Conservation (phyloP, 2,113 vertebrate species). For the Jacana jacana region DNA sequence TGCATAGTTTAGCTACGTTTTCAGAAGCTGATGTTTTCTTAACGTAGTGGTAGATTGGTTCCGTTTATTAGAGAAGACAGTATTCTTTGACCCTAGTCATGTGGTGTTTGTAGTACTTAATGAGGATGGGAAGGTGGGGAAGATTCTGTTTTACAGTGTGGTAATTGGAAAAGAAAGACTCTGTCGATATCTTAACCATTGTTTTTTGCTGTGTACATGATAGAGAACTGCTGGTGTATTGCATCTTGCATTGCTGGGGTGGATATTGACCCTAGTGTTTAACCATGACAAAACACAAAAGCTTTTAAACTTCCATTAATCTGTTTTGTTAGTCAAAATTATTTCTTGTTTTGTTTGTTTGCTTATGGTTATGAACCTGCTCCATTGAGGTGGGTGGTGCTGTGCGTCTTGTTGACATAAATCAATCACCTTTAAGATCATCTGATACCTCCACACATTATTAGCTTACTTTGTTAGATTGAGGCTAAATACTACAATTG, state of each 20-base stretch:
- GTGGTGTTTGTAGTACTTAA: conserved; percentile 1
- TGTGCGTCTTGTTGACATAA: neutral
- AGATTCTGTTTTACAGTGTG: neutral
- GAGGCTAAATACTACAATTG: neutral
- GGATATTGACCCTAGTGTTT: neutral
- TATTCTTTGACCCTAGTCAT: conserved; percentile 8
- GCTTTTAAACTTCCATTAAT: neutral
- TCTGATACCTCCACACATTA: neutral
- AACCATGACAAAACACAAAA: neutral
- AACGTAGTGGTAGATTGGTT: neutral
- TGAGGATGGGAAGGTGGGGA: neutral
- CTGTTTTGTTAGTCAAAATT: neutral
- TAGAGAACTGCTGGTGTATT: neutral
- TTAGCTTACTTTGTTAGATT: neutral
- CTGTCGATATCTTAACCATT: neutral
- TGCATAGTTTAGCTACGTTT: neutral
- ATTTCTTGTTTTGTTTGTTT: neutral
- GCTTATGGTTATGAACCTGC: neutral
- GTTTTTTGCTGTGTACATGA: neutral
- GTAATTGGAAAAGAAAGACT: neutral
- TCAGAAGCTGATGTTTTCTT: conserved; percentile 21
- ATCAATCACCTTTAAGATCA: neutral
- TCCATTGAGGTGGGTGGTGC: neutral
- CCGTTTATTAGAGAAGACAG: neutral
- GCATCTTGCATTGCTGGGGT: neutral